These are phyloP conservation scores for Actinostola sp. DNA, from an alignment of 92 coral and sea anemone genomes.

Conservation along the genomic window DNA sequence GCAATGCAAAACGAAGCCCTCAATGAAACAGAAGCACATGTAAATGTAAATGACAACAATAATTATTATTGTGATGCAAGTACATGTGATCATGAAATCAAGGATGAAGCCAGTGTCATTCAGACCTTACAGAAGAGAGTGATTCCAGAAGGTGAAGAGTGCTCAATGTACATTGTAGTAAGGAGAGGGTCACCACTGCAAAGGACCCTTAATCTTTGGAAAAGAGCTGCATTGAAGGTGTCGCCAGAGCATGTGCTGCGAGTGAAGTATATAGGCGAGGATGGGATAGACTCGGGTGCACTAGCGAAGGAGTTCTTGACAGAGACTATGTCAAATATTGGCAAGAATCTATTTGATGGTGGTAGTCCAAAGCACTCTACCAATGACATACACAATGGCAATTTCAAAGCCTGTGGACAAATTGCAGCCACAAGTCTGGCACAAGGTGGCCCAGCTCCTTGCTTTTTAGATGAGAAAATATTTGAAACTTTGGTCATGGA, in stretches of 20 bases:
- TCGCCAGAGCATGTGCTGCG: slow-evolving; percentile 39
- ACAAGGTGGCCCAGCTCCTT: slow-evolving; percentile 65
- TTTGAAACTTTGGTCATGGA: slow-evolving; percentile 43
- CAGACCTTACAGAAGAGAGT: too few species aligned
- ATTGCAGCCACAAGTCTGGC: slow-evolving; percentile 61
- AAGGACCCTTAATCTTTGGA: slow-evolving; percentile 56
- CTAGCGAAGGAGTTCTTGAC: slow-evolving; percentile 68
- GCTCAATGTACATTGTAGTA: slow-evolving; percentile 48
- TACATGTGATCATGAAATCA: too few species aligned
- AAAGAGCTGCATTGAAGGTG: slow-evolving; percentile 49
- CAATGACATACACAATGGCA: slow-evolving; percentile 59
- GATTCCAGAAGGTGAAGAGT: too few species aligned
- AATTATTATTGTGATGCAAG: too few species aligned
- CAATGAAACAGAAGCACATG: too few species aligned
- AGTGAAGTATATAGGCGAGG: slow-evolving; percentile 57
- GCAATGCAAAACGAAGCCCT: too few species aligned
- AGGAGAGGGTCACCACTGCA: slow-evolving; percentile 60
- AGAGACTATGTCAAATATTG: slow-evolving; percentile 49
- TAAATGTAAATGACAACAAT: too few species aligned
- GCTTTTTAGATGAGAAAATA: slow-evolving; percentile 50
- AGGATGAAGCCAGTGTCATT: too few species aligned
- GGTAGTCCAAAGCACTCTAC: too few species aligned
- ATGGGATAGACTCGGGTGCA: slow-evolving; percentile 65
- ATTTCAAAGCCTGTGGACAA: slow-evolving; percentile 63
- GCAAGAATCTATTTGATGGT: slow-evolving; percentile 45